Evolutionary conservation across 2,797 vertebrate genomes (phyloP).

Genomic region (Antennarius maculatus): DNA sequence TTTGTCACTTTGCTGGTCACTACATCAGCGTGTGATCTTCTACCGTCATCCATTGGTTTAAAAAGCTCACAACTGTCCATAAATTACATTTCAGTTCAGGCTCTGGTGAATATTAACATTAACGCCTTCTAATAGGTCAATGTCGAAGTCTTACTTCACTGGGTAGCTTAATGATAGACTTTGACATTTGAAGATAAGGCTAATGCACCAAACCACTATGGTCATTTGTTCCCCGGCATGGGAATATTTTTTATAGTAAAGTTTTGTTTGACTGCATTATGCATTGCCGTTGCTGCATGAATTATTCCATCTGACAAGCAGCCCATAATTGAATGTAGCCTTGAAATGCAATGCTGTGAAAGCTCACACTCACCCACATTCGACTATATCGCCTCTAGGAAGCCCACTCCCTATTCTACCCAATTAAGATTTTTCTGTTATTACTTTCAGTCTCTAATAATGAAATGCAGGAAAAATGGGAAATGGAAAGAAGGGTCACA

Average conservation of each 20-base stretch:
- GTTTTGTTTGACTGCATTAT: conserved; percentile 68
- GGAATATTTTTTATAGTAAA: conserved; percentile 45
- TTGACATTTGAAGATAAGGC: conserved; percentile 43
- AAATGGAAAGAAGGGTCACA: conserved; percentile 41
- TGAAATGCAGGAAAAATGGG: conserved; percentile 39
- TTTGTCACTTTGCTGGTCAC: conserved; percentile 20
- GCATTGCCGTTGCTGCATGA: conserved; percentile 64
- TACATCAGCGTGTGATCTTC: conserved; percentile 19
- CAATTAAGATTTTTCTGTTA: conserved; percentile 63
- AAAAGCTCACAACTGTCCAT: conserved; percentile 12
- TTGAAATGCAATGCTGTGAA: conserved; percentile 60
- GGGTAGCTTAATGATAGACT: conserved; percentile 18
- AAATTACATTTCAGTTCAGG: conserved; percentile 1
- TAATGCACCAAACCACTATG: conserved; percentile 17
- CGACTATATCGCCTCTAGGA: conserved; percentile 56
- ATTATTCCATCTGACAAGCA: conserved; percentile 70
- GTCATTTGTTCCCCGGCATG: conserved; percentile 42
- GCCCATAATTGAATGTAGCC: conserved; percentile 70
- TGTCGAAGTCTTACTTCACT: conserved; percentile 26
- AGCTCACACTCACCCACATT: conserved; percentile 62
- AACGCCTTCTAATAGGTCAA: conserved; percentile 6
- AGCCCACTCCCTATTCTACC: conserved; percentile 44
- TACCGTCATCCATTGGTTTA: conserved; percentile 5
- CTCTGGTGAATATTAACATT: background rate
- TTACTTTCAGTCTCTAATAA: conserved; percentile 56